Conservation (phyloP, 2,888 invertebrate species). For the Nasonovia ribisnigri region DNA sequence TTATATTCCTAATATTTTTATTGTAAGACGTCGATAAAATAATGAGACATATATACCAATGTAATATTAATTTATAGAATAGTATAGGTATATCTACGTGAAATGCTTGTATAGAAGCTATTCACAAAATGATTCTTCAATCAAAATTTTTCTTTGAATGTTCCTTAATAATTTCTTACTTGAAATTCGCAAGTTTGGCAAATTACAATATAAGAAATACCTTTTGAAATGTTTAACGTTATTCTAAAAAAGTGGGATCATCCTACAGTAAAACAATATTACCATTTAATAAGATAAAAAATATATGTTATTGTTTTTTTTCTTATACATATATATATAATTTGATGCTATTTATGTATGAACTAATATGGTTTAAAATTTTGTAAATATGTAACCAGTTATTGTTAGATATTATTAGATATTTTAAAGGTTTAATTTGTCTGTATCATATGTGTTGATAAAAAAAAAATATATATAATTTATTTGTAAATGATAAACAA, state of each 20-base stretch:
- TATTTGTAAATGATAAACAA: conserved; percentile 56
- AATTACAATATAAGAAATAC: conserved; percentile 60
- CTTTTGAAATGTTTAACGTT: conserved; percentile 41
- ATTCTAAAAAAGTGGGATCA: conserved; percentile 38
- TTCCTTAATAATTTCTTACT: conserved; percentile 59
- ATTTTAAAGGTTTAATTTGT: conserved; percentile 58
- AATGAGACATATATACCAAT: conserved; percentile 4
- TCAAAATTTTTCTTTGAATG: conserved; percentile 43
- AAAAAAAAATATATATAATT: conserved; percentile 57
- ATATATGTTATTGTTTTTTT: conserved; percentile 52
- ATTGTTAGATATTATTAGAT: conserved; percentile 62
- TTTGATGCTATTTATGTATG: neutral
- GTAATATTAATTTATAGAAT: conserved; percentile 22
- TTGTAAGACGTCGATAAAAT: conserved; percentile 38
- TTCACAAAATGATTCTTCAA: conserved; percentile 10
- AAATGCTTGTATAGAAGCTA: neutral
- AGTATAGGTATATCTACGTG: neutral
- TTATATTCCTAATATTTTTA: conserved; percentile 59
- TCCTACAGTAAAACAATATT: conserved; percentile 36
- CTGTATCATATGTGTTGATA: conserved; percentile 60
- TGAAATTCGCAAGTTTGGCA: conserved; percentile 57
- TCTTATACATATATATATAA: conserved; percentile 15
- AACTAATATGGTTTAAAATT: conserved; percentile 49
- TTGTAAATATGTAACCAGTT: conserved; percentile 64
- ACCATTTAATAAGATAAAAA: conserved; percentile 47